Evolutionary conservation across 2,797 vertebrate genomes (phyloP), one percentile per base, ranked within the genome.

Genomic region (Enteromius radiatus): DNA sequence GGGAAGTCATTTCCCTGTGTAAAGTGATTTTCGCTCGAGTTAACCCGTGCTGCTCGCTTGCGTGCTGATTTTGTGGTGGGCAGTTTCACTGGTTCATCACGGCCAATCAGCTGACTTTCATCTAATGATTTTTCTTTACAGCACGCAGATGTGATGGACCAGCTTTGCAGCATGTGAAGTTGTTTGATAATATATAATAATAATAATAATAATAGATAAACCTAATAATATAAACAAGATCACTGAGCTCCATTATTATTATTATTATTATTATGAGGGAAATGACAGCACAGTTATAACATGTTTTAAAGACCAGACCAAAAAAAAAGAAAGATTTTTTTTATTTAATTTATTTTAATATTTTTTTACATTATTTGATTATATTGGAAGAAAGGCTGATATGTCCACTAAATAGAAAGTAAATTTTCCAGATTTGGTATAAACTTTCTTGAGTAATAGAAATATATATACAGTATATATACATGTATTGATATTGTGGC

Each of bases 1-100:
- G 70, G 59, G 70, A 80, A 76, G 31, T 23, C 33, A 56, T 52
- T 85, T 67, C 33, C 67, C 33, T 9, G 47, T 33, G 9, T 61
- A 69, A 71, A 67, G 49, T 21, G 9, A 77, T 78, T 76, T 81
- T 63, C 21, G 1, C 43, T n/a, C 14, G 43, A 67, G 31, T 61
- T 61, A 54, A 69, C 61, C 17, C 31, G 0, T 52, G 12, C 61
- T 54, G n/a, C 43, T 36, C 33, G 19, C 64, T 43, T 69, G 65
- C 17, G 12, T 2, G 9, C 36, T 56, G 64, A 68, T 79, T 69
- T 43, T 79, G 64, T 21, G 64, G 3, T 28, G 5, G 33, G 11
- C 8, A 15, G 21, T 79, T 43, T 28, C 21, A 64, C 33, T 59
- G 54, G 45, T 56, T 49, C 61, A 78, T 49, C 43, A 49, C 75